Base-by-base conservation (phyloP, 2,113 vertebrate species). In the Setophaga kirtlandii region DNA sequence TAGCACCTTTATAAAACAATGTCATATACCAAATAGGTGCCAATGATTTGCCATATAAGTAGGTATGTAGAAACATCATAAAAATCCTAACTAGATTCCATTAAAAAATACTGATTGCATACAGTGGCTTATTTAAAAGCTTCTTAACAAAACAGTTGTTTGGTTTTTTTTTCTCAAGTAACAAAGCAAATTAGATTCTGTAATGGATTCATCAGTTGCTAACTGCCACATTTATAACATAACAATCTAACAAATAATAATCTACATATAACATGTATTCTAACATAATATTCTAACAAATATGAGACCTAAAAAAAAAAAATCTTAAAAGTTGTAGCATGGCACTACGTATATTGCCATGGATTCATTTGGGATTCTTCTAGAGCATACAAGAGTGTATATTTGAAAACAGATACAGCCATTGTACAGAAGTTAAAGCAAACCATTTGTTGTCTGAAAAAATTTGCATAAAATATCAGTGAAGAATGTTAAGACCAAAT, bases 181-280 rank as follows among this genome's bases (percentile, higher is more conserved):
- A 80, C 31, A 90, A 85, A 95, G 77, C 8, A 75, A 67, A 21
- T 95, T 73, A 42, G 46, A 53, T 83, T 91, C 50, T 94, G 13
- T 95, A 95, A 77, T 80, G 46, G 42, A 62, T 68, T 95, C 83
- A 90, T 95, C 59, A 63, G 42, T 94, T 94, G 21, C 74, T n/a
- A 85, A 77, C 64, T 89, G 69, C 15, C 31, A 35, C 31, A 9
- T 62, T 87, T 78, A 30, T n/a, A 78, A n/a, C 8, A 52, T n/a
- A n/a, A 42, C 27, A 63, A 35, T 35, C 37, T 53, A 65, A 53
- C 15, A 91, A 87, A 62, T 65, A 74, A 52, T 78, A 52, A 63
- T 63, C 35, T 63, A 77, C 46, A 41, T 41, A 33, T 49, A 37
- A 37, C 21, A 47, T 39, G 21, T 62, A 41, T 33, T 50, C 13